A percentile compares a stretch with the other conserved stretches of the same genome.
Evolutionary conservation across 2,113 vertebrate genomes (phyloP).

Genomic region (Heterotis niloticus): DNA sequence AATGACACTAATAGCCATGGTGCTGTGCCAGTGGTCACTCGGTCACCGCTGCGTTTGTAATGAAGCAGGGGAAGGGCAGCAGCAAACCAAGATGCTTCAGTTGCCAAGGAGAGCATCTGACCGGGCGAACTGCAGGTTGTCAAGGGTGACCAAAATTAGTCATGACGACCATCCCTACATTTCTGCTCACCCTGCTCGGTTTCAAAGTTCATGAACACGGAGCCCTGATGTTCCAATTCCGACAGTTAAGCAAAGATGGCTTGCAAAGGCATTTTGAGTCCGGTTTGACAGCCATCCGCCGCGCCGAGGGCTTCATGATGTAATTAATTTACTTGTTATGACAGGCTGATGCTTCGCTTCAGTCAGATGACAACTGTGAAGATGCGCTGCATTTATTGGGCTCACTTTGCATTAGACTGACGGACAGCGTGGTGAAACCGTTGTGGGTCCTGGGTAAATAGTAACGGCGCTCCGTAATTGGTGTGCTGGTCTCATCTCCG

Average conservation of each 20-base stretch:
- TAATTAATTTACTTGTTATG: not conserved
- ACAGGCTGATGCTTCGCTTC: not conserved
- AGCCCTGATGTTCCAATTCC: not conserved
- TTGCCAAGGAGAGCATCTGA: conserved; percentile 49
- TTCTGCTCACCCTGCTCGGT: not conserved
- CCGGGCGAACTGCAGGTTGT: conserved; percentile 49
- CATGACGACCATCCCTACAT: not conserved
- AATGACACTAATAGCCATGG: not conserved
- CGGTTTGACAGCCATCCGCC: not conserved
- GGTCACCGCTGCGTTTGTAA: conserved; percentile 59
- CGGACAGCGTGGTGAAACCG: not conserved
- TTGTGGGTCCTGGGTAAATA: not conserved
- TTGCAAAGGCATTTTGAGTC: not conserved
- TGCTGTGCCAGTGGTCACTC: too few species aligned
- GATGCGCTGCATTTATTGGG: not conserved
- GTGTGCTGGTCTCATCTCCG: not conserved
- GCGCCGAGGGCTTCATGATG: not conserved
- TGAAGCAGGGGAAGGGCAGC: conserved; percentile 48
- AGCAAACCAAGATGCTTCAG: too few species aligned
- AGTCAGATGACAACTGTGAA: not conserved
- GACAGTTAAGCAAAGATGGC: not conserved
- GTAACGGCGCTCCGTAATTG: not conserved
- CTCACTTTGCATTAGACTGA: not conserved
- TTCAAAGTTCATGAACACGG: not conserved
- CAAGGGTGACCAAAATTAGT: conserved; percentile 50